A percentile compares a stretch with the other conserved stretches of the same genome.
These are phyloP conservation scores for Mirza zaza DNA, from an alignment of 2,113 vertebrate species.

Conservation along the genomic window DNA sequence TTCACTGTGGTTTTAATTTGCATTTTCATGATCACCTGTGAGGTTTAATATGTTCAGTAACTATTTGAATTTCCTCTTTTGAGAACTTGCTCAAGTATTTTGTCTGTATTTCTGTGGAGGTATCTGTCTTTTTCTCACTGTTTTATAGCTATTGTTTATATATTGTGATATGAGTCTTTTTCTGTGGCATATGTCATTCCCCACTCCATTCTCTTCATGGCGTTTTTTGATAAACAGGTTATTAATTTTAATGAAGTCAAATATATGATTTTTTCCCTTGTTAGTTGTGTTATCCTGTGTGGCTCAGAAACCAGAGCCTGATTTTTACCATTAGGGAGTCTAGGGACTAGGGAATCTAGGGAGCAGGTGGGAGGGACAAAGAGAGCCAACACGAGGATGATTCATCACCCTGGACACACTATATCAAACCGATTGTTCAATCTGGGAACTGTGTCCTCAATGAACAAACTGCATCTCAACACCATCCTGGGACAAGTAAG, in stretches of 20 bases:
- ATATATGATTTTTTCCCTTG: not conserved
- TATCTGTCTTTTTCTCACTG: not conserved
- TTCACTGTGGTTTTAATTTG: not conserved
- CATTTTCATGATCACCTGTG: not conserved
- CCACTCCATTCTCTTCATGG: not conserved
- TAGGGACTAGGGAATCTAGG: not conserved
- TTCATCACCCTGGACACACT: not conserved
- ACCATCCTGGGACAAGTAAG: not conserved
- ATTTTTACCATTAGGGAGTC: not conserved
- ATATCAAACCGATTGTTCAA: not conserved
- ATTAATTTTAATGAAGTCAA: not conserved
- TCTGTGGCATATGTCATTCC: not conserved
- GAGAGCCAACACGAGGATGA: not conserved
- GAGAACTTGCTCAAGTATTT: not conserved
- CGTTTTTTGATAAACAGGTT: not conserved
- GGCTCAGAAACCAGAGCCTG: not conserved
- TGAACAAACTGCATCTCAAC: conserved; percentile 7
- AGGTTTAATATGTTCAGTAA: not conserved
- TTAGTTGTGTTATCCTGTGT: not conserved
- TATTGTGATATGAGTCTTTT: not conserved
- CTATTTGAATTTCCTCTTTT: not conserved
- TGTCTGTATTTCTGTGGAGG: not conserved
- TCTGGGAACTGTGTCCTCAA: not conserved
- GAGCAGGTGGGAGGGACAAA: not conserved
- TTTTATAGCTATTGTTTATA: not conserved